Percentiles rank a stretch among this genome's conserved stretches.
These are phyloP conservation scores for Brachyhypopomus occidentalis DNA, from an alignment of 2,113 vertebrate genomes.

Conservation along the genomic window DNA sequence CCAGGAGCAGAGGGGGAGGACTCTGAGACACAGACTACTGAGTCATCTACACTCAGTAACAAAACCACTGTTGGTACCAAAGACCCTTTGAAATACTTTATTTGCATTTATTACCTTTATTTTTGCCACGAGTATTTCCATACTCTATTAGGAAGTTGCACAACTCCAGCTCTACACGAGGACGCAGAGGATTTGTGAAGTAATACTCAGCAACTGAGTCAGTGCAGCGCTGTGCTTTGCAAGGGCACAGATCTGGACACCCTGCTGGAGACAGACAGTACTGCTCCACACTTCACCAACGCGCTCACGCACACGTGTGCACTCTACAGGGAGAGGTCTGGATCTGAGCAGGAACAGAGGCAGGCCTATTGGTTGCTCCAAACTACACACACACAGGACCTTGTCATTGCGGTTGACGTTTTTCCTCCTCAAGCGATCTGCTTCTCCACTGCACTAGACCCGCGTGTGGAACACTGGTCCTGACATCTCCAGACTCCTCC, in stretches of 20 bases:
- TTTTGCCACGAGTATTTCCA: neutral
- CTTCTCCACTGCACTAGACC: neutral
- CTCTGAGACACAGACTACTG: neutral
- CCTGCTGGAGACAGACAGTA: neutral
- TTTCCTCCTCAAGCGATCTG: constrained; percentile 2
- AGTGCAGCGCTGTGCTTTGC: no score
- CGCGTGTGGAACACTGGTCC: neutral
- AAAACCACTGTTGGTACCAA: neutral
- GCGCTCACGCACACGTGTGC: neutral
- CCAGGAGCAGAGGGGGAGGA: neutral
- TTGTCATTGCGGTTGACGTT: neutral
- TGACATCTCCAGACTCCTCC: neutral
- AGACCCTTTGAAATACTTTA: constrained; percentile 20
- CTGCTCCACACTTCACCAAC: neutral
- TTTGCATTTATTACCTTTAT: neutral
- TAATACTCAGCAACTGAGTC: neutral
- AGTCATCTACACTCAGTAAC: neutral
- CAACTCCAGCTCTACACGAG: neutral
- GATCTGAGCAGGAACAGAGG: neutral
- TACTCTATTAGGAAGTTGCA: neutral
- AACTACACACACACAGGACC: constrained; percentile 6
- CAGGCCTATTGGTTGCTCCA: neutral
- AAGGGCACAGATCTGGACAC: neutral
- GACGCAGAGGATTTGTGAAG: neutral
- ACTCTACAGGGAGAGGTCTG: constrained; percentile 19